Evolutionary conservation across 2,888 invertebrate genomes (phyloP).

Genomic region (Lysandra bellargus): DNA sequence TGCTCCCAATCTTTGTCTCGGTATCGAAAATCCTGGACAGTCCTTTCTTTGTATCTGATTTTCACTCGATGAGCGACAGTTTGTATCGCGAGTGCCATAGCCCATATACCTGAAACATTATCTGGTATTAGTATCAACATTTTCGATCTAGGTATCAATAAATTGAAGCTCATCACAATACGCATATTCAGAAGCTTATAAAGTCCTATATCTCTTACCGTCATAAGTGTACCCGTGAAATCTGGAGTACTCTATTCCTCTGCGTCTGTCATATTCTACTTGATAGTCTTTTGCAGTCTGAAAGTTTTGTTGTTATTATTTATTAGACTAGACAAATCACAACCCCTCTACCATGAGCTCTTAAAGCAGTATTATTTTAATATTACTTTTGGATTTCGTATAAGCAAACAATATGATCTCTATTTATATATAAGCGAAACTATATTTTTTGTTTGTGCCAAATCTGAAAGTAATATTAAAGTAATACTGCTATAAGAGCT

Average conservation of each 20-base stretch:
- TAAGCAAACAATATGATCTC: no score
- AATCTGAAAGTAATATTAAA: no score
- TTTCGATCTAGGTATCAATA: background rate
- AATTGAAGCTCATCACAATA: background rate
- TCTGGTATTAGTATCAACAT: background rate
- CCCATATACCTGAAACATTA: conserved; percentile 87
- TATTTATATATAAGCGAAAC: no score
- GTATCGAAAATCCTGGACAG: conserved; percentile 91
- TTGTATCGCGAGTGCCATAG: conserved; percentile 96
- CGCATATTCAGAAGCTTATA: background rate
- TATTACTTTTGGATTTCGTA: no score
- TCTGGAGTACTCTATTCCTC: conserved; percentile 92
- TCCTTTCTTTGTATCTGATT: conserved; percentile 86
- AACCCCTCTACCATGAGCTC: no score
- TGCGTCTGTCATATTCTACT: conserved; percentile 89
- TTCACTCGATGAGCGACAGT: conserved; percentile 89
- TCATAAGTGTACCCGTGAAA: conserved; percentile 99
- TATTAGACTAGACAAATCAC: background rate
- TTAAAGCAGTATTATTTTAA: no score
- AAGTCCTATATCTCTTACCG: conserved; percentile 72
- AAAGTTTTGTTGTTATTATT: conserved; percentile 38
- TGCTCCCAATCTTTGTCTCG: conserved; percentile 92
- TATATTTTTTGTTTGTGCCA: no score
- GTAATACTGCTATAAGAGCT: no score
- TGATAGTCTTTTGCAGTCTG: conserved; percentile 95